Percentiles rank a stretch among this genome's conserved stretches.
Evolutionary conservation across 2,888 invertebrate species (phyloP).

Genomic region (Acanthacorydalis orientalis): DNA sequence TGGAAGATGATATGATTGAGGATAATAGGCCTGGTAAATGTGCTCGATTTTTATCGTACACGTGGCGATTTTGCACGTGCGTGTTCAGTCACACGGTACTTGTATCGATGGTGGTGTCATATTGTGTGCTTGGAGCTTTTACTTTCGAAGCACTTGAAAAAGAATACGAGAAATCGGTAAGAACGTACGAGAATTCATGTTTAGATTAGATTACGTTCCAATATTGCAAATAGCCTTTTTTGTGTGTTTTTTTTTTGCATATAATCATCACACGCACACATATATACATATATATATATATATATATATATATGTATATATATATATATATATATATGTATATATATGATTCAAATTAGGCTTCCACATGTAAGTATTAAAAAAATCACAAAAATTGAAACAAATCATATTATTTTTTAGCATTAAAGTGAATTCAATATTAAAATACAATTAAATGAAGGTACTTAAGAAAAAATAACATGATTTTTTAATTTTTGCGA

Average conservation of each 20-base stretch:
- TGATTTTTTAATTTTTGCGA: no score
- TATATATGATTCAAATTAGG: no score
- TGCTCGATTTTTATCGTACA: constrained; percentile 43
- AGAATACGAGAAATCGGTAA: constrained; percentile 54
- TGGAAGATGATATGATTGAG: constrained; percentile 20
- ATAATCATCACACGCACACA: no score
- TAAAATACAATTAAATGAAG: no score
- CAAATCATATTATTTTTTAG: not conserved
- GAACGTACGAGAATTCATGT: constrained; percentile 8
- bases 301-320: no score
- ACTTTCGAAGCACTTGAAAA: constrained; percentile 66
- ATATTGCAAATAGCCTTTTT: not conserved
- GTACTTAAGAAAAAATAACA: no score
- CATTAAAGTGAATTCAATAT: not conserved
- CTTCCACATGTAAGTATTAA: no score
- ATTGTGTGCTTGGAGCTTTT: constrained; percentile 76
- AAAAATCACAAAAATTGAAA: not conserved
- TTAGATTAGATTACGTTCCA: not conserved
- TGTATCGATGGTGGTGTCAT: constrained; percentile 73
- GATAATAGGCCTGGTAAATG: constrained; percentile 25
- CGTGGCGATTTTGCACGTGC: constrained; percentile 69
- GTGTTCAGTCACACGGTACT: constrained; percentile 78
- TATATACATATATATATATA: not conserved
- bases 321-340: no score
- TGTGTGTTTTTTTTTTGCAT: not conserved